Evolutionary conservation across 2,113 vertebrate genomes (phyloP), one percentile per base, ranked within the genome.

Genomic region (Heloderma charlesbogerti): DNA sequence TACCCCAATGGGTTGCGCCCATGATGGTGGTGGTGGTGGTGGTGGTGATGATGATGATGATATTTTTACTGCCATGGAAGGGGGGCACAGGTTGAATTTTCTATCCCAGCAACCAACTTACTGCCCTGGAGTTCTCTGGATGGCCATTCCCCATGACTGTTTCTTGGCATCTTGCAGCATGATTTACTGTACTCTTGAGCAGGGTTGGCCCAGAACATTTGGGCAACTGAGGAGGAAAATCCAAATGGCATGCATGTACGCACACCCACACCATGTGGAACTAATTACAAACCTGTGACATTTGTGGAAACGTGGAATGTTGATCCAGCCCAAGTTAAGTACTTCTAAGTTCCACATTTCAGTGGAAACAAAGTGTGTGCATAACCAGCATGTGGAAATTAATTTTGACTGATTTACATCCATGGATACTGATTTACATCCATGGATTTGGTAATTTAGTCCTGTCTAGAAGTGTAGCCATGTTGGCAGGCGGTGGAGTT

Each of bases 131-230:
- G 18, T 31, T 54, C 4, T 54, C 29, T 81, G 29, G 79, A 34
- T 16, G 45, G 3, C 15, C 15, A 54, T 29, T 54, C n/a, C 31
- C 18, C 48, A 54, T 31, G 2, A 34, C 10, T 7, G 15, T 34
- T 81, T 10, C 31, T 34, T 29, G 40, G 29, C 4, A 54, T 81
- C 13, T 54, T 16, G 8, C 5, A 34, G 48, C 77, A 45, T 29
- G 12, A 54, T 13, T 27, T 45, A 93, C 93, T 86, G 91, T 69
- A 94, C 93, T 82, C 93, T 72, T 83, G 86, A 89, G 94, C 81
- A 94, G 88, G 93, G 93, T 20, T 89, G 93, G 85, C 31, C 80
- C 93, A 89, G 93, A 2, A 6, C 40, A 89, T 93, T 91, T 88
- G 51, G 13, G 1, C 54, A 78, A 45, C 7, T 43, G 40, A 45